These are phyloP conservation scores for Sinodicranocentrus sp. DNA, from an alignment of 2,888 invertebrate genomes.

Conservation along the genomic window DNA sequence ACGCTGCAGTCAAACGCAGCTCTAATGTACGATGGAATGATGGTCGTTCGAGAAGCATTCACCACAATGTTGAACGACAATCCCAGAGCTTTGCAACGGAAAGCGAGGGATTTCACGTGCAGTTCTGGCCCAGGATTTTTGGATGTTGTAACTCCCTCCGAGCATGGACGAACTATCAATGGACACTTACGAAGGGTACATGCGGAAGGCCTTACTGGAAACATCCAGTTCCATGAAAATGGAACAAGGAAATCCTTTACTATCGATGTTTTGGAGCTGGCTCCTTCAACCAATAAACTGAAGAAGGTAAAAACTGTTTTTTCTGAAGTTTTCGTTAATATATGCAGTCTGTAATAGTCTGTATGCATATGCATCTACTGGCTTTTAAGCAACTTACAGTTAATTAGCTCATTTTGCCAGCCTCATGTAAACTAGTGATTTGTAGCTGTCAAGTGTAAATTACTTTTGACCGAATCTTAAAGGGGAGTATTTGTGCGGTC, in stretches of 20 bases:
- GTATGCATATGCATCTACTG: too few species aligned
- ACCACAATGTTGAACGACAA: constrained; percentile 91
- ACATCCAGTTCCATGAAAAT: constrained; percentile 93
- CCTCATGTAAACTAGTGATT: too few species aligned
- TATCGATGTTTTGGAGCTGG: constrained; percentile 94
- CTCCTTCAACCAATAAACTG: constrained; percentile 94
- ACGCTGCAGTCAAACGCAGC: constrained; percentile 90
- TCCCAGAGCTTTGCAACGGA: constrained; percentile 79
- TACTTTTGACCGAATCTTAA: too few species aligned
- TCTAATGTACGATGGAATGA: constrained; percentile 97
- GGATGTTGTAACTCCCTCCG: constrained; percentile 62
- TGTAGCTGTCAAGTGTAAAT: too few species aligned
- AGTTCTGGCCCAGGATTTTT: constrained; percentile 58
- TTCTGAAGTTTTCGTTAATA: too few species aligned
- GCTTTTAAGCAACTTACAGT: too few species aligned
- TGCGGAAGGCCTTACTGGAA: constrained; percentile 92
- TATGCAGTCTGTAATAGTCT: too few species aligned
- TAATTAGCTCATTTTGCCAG: too few species aligned
- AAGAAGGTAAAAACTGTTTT: constrained; percentile 81
- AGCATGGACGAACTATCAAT: constrained; percentile 66
- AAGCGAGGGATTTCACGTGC: constrained; percentile 58
- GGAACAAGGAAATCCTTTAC: constrained; percentile 93
- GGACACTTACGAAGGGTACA: constrained; percentile 80
- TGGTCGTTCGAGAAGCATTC: constrained; percentile 93
- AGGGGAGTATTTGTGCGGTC: neutral